Evolutionary conservation across 2,797 vertebrate species (phyloP), one percentile per base, ranked within the genome.

Genomic region (Alfaro cultratus): DNA sequence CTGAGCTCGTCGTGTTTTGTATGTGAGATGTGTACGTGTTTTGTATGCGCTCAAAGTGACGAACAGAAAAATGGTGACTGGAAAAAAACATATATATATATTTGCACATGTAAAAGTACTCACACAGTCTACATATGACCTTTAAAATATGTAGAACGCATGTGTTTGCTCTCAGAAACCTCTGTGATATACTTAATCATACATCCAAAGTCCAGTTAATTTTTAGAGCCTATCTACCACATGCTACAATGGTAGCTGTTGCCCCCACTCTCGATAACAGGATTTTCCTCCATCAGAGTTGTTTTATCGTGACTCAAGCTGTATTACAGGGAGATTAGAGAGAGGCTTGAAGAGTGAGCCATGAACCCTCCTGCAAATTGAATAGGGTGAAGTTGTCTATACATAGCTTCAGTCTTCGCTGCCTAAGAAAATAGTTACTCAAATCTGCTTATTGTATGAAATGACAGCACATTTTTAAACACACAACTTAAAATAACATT

Each of bases 281-380:
- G 91, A 94, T 94, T 94, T 93, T 83, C 83, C 86, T 90, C 87
- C 88, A 88, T 91, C 89, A 88, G 86, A 89, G 87, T 84, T 85
- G 87, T 92, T 94, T 95, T 93, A 93, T 94, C 94, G 92, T 88
- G 90, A 93, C 92, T 94, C 87, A 89, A 90, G 88, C 85, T 86
- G 90, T 88, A 93, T 94, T 94, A 93, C 81, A 78, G 80, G 47
- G 75, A 91, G 93, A 94, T 95, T 94, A 94, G 88, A 90, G 83
- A 78, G 70, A 73, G 77, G 75, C 81, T 88, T 82, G 81, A 76
- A 85, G 86, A 90, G 57, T 88, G 85, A 91, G 87, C 82, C 76
- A 78, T 81, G 60, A 87, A 90, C 88, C 77, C 73, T 76, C 86
- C 86, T 78, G 74, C 84, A 80, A 83, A 76, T 88, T 9, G 34